These are phyloP conservation scores for Molossus alvarezi DNA, from an alignment of 2,797 vertebrate species.

Conservation along the genomic window DNA sequence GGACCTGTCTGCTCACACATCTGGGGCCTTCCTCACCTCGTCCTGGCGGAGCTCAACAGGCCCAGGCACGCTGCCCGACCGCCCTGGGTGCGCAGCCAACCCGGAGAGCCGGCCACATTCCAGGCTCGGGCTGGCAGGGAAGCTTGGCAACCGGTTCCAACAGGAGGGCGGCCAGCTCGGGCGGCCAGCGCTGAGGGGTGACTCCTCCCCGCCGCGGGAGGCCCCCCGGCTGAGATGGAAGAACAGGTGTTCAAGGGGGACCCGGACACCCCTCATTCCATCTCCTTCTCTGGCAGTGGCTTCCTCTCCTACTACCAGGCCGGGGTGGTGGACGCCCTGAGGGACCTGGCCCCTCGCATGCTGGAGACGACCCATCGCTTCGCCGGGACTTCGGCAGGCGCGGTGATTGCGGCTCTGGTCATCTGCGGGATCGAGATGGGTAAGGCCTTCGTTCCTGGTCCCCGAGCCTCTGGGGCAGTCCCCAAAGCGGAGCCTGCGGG, in stretches of 20 bases:
- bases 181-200: background rate
- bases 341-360: conserved; percentile 92
- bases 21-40: background rate
- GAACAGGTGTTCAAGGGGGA: conserved; percentile 84
- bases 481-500: background rate
- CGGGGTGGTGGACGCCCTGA: conserved; percentile 93
- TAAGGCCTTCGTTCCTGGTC: conserved; percentile 82
- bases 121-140: background rate
- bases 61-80: background rate
- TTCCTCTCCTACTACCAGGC: conserved; percentile 95
- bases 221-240: conserved; percentile 66
- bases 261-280: conserved; percentile 87
- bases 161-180: background rate
- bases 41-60: background rate
- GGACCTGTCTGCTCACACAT: background rate
- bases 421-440: conserved; percentile 92
- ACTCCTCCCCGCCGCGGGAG: background rate
- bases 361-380: conserved; percentile 91
- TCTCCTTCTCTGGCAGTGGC: conserved; percentile 96
- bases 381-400: conserved; percentile 94
- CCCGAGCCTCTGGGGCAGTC: background rate
- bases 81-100: background rate
- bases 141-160: background rate
- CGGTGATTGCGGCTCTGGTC: conserved; percentile 93
- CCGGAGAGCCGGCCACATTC: background rate